Evolutionary conservation across 2,797 vertebrate species (phyloP).

Genomic region (Scarus forsteni): DNA sequence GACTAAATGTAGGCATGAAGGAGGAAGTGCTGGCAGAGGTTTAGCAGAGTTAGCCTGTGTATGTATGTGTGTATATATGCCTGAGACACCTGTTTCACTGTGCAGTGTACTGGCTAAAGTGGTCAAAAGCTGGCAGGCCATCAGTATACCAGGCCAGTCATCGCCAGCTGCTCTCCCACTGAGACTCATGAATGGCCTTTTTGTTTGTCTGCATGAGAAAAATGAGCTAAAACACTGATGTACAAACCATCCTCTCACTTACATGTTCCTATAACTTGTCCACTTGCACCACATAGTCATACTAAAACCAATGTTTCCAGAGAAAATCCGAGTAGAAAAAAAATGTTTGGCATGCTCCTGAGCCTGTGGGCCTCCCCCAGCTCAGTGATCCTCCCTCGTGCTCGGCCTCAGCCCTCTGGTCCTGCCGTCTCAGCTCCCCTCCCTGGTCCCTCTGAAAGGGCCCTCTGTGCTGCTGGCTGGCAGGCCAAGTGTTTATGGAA

Average conservation of each 20-base stretch:
- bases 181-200: conserved; percentile 65
- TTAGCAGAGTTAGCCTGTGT: conserved; percentile 14
- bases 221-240: conserved; percentile 43
- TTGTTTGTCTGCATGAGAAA: conserved; percentile 56
- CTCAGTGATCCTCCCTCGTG: conserved; percentile 67
- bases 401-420: conserved; percentile 51
- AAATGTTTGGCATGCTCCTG: conserved; percentile 60
- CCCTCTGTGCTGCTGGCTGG: conserved; percentile 81
- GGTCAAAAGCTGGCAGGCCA: conserved; percentile 69
- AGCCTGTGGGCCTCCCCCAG: conserved; percentile 44
- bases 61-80: conserved; percentile 22
- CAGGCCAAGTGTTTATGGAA: conserved; percentile 82
- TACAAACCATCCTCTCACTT: conserved; percentile 11
- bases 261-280: conserved; percentile 1
- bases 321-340: conserved; percentile 31
- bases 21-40: conserved; percentile 58
- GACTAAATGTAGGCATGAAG: conserved; percentile 53
- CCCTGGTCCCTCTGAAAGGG: conserved; percentile 78
- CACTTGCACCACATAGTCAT: background rate
- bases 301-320: conserved; percentile 15
- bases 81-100: conserved; percentile 76
- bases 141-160: conserved; percentile 63
- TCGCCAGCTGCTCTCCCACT: conserved; percentile 71
- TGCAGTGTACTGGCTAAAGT: conserved; percentile 63
- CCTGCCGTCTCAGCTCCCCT: conserved; percentile 66